Base-by-base conservation (phyloP, 2,797 vertebrate species). In the Hippoglossus hippoglossus region DNA sequence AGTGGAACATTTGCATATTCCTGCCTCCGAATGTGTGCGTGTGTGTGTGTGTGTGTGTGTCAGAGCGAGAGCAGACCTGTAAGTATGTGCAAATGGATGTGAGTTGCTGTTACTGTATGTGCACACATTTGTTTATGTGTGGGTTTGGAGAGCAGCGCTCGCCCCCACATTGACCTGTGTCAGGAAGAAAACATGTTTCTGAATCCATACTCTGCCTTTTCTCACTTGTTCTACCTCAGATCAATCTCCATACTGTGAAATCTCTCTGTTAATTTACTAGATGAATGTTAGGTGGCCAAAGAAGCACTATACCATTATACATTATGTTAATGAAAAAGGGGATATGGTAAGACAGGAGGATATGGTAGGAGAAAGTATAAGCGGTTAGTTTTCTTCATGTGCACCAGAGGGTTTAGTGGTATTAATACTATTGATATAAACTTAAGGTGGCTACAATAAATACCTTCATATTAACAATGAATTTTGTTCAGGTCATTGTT, bases 71-170 rank as follows among this genome's bases (percentile, higher is more conserved):
- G n/a, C 21, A 47, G 54, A 51, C 31, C 31, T 67, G 31, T 6
- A 19, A 19, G 28, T 77, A 54, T 81, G 58, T 72, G 55, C 36
- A 68, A 73, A 73, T 75, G 55, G 46, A 77, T 69, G 61, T 36
- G 67, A 74, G 71, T 57, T 79, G 55, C 70, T 69, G 58, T 75
- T 72, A 62, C 61, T 70, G 65, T 75, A 77, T 74, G 56, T 77
- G 82, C 57, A 67, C 81, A 56, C 36, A 41, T 83, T 90, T 90
- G 89, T 88, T 86, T 79, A 80, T 82, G 86, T 86, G 87, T 91
- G 88, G 90, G 91, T 80, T 85, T 86, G 75, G 59, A 89, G 83
- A 49, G 75, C 69, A 68, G 54, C 47, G 79, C 63, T 84, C 67
- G 55, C 82, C 80, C 82, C 80, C 74, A 79, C 59, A 66, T 58